A percentile compares a stretch with the other conserved stretches of the same genome.
Conservation (phyloP, 64 coral and sea anemone genomes). For the Platygyra sinensis region DNA sequence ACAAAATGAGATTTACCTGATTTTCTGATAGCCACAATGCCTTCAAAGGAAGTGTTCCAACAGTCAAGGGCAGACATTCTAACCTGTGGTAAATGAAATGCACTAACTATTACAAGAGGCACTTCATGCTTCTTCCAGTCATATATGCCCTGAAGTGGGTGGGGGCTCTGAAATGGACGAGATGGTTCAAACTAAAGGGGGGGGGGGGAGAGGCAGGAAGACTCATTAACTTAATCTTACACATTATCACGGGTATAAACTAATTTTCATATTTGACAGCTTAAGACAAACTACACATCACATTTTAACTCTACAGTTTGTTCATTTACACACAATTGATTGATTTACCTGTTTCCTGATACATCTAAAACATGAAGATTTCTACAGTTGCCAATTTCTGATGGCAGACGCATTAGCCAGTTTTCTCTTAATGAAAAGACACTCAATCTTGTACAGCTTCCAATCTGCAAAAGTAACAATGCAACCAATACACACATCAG, state of each 20-base stretch:
- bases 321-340: background rate
- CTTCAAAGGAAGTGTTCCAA: conserved; percentile 90
- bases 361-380: conserved; percentile 95
- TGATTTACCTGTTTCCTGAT: conserved; percentile 88
- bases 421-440: conserved; percentile 97
- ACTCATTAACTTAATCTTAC: too few species aligned
- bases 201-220: too few species aligned
- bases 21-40: conserved; percentile 98
- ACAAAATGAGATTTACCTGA: conserved; percentile 63
- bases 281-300: too few species aligned
- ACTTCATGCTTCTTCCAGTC: too few species aligned
- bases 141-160: too few species aligned
- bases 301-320: too few species aligned
- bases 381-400: conserved; percentile 97
- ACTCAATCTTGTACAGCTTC: conserved; percentile 92
- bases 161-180: too few species aligned
- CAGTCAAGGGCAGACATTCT: conserved; percentile 88
- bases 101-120: background rate
- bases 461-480: conserved; percentile 67
- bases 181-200: too few species aligned
- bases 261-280: too few species aligned
- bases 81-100: conserved; percentile 48
- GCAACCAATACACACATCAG: background rate
- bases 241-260: too few species aligned
- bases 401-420: conserved; percentile 76